These are phyloP conservation scores for Mythimna pallens DNA, from an alignment of 2,888 invertebrate genomes.

Conservation along the genomic window DNA sequence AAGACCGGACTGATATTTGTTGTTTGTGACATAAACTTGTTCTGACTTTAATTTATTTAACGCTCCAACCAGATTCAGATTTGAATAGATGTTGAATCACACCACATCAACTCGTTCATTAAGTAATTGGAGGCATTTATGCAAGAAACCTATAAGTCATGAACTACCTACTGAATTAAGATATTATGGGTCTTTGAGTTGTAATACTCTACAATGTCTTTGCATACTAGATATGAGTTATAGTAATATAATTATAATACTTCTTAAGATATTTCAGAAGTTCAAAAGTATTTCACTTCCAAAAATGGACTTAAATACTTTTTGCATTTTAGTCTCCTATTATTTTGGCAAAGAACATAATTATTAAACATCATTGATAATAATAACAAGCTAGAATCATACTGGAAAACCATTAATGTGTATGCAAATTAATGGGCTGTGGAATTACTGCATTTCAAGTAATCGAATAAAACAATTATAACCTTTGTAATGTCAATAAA, in stretches of 20 bases:
- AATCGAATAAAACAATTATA: constrained; percentile 16
- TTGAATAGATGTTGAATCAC: constrained; percentile 30
- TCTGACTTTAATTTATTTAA: constrained; percentile 10
- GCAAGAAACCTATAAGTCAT: too few species aligned
- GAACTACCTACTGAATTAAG: too few species aligned
- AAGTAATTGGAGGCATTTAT: constrained; percentile 5
- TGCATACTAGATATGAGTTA: too few species aligned
- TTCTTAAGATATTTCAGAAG: too few species aligned
- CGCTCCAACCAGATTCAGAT: constrained; percentile 13
- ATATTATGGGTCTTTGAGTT: too few species aligned
- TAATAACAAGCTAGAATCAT: constrained; percentile 11
- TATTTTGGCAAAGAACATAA: constrained; percentile 13
- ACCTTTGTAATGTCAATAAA: constrained; percentile 6
- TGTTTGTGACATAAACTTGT: constrained; percentile 16
- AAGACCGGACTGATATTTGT: not conserved
- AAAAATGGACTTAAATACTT: too few species aligned
- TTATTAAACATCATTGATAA: not conserved
- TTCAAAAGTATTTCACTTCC: too few species aligned
- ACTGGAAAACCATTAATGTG: not conserved
- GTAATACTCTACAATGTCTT: too few species aligned
- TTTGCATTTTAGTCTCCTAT: too few species aligned
- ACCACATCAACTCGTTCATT: constrained; percentile 40
- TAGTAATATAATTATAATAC: too few species aligned
- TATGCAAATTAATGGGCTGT: constrained; percentile 13
- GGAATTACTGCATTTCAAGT: constrained; percentile 18